Evolutionary conservation across 2,797 vertebrate species (phyloP).

Genomic region (Pygocentrus nattereri): DNA sequence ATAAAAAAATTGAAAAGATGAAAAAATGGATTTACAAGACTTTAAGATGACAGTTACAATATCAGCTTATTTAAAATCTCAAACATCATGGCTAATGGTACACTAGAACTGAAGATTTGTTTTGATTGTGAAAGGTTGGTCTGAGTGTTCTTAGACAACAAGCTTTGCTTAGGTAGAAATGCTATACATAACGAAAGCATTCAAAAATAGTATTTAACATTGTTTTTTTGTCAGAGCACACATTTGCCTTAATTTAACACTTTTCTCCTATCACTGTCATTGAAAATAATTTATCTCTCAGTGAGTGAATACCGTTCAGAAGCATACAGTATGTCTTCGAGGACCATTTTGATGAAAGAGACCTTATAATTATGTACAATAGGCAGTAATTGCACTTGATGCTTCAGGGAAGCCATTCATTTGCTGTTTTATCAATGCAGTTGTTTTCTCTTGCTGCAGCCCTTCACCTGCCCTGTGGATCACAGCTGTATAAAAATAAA

Average conservation of each 20-base stretch:
- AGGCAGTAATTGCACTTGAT: conserved; percentile 26
- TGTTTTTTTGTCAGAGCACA: conserved; percentile 35
- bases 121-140: conserved; percentile 27
- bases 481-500: conserved; percentile 71
- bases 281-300: neutral
- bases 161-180: neutral
- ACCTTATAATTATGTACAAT: conserved; percentile 11
- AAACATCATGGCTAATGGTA: conserved; percentile 28
- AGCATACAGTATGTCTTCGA: neutral
- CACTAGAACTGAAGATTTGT: conserved; percentile 20
- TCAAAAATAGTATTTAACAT: conserved; percentile 23
- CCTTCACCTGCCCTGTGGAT: conserved; percentile 53
- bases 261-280: neutral
- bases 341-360: neutral
- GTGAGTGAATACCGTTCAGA: neutral
- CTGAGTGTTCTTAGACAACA: conserved; percentile 14
- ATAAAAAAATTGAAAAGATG: neutral
- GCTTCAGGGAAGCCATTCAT: conserved; percentile 45
- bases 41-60: neutral
- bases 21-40: neutral
- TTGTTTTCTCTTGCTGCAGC: conserved; percentile 34
- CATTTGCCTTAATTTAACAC: conserved; percentile 63
- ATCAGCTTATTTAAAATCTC: conserved; percentile 50
- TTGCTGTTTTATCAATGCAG: conserved; percentile 52
- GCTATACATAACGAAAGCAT: neutral